These are phyloP conservation scores for Lycophotia porphyrea DNA, from an alignment of 2,888 invertebrate species.

Conservation along the genomic window DNA sequence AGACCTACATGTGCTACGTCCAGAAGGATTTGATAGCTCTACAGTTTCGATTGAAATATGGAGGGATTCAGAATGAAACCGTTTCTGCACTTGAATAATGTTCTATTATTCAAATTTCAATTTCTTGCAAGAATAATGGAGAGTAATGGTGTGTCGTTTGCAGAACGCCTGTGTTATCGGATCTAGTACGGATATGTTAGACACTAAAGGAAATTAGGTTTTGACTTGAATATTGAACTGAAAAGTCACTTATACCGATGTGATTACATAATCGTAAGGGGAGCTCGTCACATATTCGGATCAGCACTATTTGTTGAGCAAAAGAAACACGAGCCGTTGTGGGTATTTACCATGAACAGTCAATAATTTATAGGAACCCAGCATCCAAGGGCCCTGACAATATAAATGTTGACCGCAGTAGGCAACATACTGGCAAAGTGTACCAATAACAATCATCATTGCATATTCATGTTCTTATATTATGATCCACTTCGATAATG, in stretches of 20 bases:
- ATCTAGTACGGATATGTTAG: slow-evolving; percentile 9
- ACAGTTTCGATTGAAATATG: slow-evolving; percentile 48
- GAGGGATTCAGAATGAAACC: slow-evolving; percentile 36
- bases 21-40: slow-evolving; percentile 43
- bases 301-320: not conserved
- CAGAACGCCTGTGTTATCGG: slow-evolving; percentile 21
- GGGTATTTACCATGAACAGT: not conserved
- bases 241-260: not conserved
- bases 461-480: slow-evolving; percentile 20
- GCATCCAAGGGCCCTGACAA: not conserved
- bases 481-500: slow-evolving; percentile 10
- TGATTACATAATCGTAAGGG: not conserved
- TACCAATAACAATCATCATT: slow-evolving; percentile 1
- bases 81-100: slow-evolving; percentile 39
- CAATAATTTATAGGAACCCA: not conserved
- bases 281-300: not conserved
- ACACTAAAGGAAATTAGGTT: slow-evolving; percentile 18
- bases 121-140: slow-evolving; percentile 30
- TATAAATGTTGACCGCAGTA: no score
- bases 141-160: slow-evolving; percentile 25
- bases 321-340: not conserved
- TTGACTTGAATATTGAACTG: not conserved
- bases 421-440: not conserved
- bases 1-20: slow-evolving; percentile 29
- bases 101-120: slow-evolving; percentile 41